phyloP scores from a whole-genome alignment of 2,888 invertebrate species.

The Dermolepida albohirtum region DNA sequence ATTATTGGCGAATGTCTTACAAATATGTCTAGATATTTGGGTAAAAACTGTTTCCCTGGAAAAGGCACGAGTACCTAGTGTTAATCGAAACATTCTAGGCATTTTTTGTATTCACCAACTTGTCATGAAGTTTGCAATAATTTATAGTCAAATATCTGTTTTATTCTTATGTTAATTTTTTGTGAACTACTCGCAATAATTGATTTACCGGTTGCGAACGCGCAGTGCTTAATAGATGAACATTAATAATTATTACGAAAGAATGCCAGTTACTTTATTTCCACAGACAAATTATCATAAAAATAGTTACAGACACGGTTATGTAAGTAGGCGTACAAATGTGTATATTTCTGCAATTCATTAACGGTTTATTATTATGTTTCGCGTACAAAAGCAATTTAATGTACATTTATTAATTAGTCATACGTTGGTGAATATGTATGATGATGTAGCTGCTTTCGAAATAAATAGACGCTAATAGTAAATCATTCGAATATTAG shows the following conservation, averaged over 20 bases:
- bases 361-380: slow-evolving; percentile 5
- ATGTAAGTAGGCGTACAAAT: not conserved
- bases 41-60: too few relatives aligned
- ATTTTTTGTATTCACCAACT: too few relatives aligned
- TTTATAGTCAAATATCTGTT: too few relatives aligned
- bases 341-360: slow-evolving; percentile 2
- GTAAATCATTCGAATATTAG: too few relatives aligned
- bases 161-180: not conserved
- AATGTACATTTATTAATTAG: slow-evolving; percentile 23
- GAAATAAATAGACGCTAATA: too few relatives aligned
- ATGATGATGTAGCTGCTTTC: slow-evolving; percentile 9
- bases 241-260: slow-evolving; percentile 1
- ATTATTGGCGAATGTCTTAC: too few relatives aligned
- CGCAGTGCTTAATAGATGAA: not conserved
- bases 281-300: slow-evolving; percentile 4
- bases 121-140: too few relatives aligned
- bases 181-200: not conserved
- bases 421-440: not conserved
- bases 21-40: too few relatives aligned
- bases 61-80: too few relatives aligned
- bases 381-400: slow-evolving; percentile 3
- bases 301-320: slow-evolving; percentile 1
- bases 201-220: slow-evolving; percentile 12
- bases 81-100: too few relatives aligned
- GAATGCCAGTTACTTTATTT: not conserved